Evolutionary conservation across 2,888 invertebrate species (phyloP).

Genomic region (Neuroscelio doddi): DNA sequence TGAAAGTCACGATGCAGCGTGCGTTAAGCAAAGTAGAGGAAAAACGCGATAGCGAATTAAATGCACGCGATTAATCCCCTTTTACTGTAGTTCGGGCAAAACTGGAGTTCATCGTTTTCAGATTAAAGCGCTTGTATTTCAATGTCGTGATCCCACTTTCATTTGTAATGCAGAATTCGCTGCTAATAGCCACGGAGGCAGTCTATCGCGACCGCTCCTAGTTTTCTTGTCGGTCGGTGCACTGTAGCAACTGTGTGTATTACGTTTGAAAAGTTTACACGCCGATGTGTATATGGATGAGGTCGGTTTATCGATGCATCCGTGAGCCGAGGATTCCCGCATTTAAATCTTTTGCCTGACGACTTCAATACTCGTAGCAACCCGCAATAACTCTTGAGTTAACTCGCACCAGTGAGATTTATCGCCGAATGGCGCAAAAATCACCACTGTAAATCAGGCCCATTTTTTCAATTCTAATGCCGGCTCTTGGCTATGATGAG

Average conservation of each 20-base stretch:
- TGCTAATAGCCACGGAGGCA: conserved; percentile 36
- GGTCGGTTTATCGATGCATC: conserved; percentile 40
- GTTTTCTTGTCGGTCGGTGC: conserved; percentile 39
- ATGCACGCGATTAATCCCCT: conserved; percentile 8
- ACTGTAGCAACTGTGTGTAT: conserved; percentile 32
- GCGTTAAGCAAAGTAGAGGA: neutral
- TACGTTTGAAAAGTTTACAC: conserved; percentile 40
- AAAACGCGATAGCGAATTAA: conserved; percentile 2
- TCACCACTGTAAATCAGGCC: conserved; percentile 5
- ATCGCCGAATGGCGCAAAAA: conserved; percentile 4
- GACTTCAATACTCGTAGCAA: conserved; percentile 18
- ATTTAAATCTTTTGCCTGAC: conserved; percentile 13
- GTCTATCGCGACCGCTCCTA: conserved; percentile 44
- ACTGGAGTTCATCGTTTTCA: conserved; percentile 11
- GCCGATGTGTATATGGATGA: too few relatives aligned
- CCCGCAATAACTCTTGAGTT: conserved; percentile 23
- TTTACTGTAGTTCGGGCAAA: neutral
- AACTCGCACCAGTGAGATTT: conserved; percentile 6
- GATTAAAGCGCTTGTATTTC: conserved; percentile 33
- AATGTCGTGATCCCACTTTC: conserved; percentile 43
- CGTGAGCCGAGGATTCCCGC: conserved; percentile 33
- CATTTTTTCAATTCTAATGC: neutral
- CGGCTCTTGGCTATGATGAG: neutral
- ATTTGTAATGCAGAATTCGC: conserved; percentile 36
- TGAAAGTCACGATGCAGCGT: neutral